Base-by-base conservation (phyloP, 2,113 vertebrate species). In the Reinhardtius hippoglossoides region DNA sequence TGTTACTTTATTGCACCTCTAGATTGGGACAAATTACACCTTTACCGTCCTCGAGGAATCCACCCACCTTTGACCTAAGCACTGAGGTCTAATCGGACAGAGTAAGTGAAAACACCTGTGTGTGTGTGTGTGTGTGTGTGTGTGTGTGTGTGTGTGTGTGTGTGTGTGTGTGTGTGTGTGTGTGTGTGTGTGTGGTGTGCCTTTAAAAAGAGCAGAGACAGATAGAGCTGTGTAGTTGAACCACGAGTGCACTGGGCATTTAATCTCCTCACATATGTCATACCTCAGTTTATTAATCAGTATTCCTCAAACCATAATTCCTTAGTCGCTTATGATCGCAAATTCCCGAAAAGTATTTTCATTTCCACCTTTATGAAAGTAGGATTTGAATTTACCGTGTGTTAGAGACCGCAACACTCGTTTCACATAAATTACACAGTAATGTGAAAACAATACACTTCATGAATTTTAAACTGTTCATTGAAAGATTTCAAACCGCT, bases 1-100 rank as follows among this genome's bases (percentile, higher is more conserved):
- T n/a, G 42, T 75, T 56, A 42, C 64, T 75, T 27, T 26, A 40
- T 21, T 52, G 3, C n/a, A 60, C 46, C 16, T 68, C 6, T 27
- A 50, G 16, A 27, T 15, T 12, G 8, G 26, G 46, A 27, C 18
- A 61, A 68, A 68, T 68, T 40, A 68, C 27, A 76, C 21, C 21
- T 76, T 27, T 9, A 61, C 26, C 31, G 12, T 44, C n/a, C 5
- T 27, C 16, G 46, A 50, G 46, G 46, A 50, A 50, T 50, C 35
- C 6, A 6, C n/a, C 20, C 48, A n/a, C 23, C 9, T 70, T 24
- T 37, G 23, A 57, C 65, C 57, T 24, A 20, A 26, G 15, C 14
- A 21, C 2, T n/a, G 23, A 55, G 48, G 35, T 62, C 58, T 56
- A 61, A 68, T 61, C 13, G 60, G 20, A 35, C 58, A 55, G 35